phyloP scores from a whole-genome alignment of 2,113 vertebrate genomes.

The Trematocara marginatum region DNA sequence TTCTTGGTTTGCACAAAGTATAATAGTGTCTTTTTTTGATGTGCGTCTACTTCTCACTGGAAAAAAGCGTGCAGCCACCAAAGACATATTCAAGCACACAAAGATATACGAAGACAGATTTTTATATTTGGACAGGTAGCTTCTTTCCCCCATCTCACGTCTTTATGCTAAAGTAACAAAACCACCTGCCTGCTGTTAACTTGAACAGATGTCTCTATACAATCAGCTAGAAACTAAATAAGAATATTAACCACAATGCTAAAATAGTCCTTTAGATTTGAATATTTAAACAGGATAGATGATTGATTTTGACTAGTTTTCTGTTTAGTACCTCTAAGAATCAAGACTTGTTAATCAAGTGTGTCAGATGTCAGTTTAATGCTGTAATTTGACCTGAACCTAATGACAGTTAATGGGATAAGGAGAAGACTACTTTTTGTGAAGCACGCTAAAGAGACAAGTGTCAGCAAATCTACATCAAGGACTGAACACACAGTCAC shows the following conservation, averaged over 20 bases:
- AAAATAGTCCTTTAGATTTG: neutral
- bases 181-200: neutral
- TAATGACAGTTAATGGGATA: conserved; percentile 10
- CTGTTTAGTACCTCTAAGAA: neutral
- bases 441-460: conserved; percentile 22
- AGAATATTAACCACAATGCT: neutral
- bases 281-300: neutral
- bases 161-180: neutral
- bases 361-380: conserved; percentile 36
- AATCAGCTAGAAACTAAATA: neutral
- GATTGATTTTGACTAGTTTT: neutral
- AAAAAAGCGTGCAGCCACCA: neutral
- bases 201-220: neutral
- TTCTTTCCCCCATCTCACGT: neutral
- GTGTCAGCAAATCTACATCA: neutral
- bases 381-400: conserved; percentile 7
- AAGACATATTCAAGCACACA: neutral
- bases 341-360: neutral
- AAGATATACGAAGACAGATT: rapidly evolving
- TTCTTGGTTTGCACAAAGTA: neutral
- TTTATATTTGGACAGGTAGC: neutral
- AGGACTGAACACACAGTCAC: neutral
- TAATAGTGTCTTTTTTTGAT: neutral
- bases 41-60: neutral
- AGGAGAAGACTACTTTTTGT: conserved; percentile 26